These are phyloP conservation scores for Simalia tracyae DNA, from an alignment of 2,797 vertebrate species.

Conservation along the genomic window DNA sequence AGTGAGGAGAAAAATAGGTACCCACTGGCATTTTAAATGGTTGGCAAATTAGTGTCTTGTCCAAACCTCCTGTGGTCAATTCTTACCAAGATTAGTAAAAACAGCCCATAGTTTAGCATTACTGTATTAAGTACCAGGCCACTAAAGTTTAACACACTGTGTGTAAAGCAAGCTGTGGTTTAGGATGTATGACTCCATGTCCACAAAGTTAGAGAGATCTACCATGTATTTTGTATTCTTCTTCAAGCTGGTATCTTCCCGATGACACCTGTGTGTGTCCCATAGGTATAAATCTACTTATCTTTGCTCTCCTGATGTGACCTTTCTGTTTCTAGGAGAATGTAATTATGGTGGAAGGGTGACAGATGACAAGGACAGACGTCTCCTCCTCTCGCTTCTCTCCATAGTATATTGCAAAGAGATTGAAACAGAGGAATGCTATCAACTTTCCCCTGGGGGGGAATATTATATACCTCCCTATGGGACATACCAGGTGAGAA, in stretches of 20 bases:
- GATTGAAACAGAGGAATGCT: constrained; percentile 79
- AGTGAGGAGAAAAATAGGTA: background rate
- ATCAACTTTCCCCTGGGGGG: constrained; percentile 78
- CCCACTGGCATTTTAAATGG: background rate
- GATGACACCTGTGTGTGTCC: background rate
- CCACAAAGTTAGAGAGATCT: background rate
- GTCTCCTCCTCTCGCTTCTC: constrained; percentile 89
- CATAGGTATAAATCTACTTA: background rate
- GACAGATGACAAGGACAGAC: constrained; percentile 94
- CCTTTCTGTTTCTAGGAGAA: constrained; percentile 79
- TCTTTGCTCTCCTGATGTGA: background rate
- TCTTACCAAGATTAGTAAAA: background rate
- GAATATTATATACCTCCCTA: constrained; percentile 83
- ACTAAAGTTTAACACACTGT: background rate
- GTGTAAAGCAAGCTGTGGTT: too few relatives aligned
- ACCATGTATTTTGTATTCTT: background rate
- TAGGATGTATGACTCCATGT: background rate
- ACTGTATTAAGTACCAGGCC: background rate
- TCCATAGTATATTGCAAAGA: constrained; percentile 86
- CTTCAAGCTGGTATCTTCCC: background rate
- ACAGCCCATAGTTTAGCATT: background rate
- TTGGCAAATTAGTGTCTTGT: background rate
- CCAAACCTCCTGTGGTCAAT: background rate
- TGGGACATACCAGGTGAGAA: constrained; percentile 83
- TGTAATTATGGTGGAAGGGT: constrained; percentile 96